These are phyloP conservation scores for Saguinus imperator DNA, from an alignment of 2,113 vertebrate species.

Conservation along the genomic window DNA sequence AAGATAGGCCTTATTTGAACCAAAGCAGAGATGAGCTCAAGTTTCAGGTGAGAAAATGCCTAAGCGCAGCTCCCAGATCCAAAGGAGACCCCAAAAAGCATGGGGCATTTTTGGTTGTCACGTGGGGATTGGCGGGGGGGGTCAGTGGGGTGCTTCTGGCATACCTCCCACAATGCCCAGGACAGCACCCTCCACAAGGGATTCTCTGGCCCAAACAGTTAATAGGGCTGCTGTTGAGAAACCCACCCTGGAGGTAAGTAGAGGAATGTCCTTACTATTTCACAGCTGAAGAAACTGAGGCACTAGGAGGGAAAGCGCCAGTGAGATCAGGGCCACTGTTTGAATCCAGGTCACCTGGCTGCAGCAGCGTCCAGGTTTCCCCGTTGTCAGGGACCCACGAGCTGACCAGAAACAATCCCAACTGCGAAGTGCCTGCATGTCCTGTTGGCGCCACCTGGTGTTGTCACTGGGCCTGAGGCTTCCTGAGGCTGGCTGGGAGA, in stretches of 20 bases:
- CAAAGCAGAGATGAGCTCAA: background rate
- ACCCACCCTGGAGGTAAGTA: too few species aligned
- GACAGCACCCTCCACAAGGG: accelerated
- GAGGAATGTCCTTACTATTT: too few species aligned
- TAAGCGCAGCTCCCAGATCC: background rate
- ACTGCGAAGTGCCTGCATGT: background rate
- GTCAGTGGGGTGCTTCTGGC: background rate
- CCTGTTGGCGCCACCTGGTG: too few species aligned
- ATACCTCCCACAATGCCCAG: background rate
- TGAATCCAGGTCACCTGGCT: too few species aligned
- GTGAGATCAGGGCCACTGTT: too few species aligned
- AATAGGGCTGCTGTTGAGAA: too few species aligned
- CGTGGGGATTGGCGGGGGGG: accelerated
- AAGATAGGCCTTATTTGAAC: background rate
- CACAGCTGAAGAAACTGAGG: background rate
- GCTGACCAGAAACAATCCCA: background rate
- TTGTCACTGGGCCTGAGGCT: background rate
- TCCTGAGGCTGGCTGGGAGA: background rate
- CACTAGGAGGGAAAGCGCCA: too few species aligned
- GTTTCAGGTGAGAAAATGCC: background rate
- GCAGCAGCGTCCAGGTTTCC: background rate
- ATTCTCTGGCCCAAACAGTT: too few species aligned
- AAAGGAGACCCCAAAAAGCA: background rate
- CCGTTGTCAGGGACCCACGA: too few species aligned
- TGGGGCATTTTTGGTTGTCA: background rate